A percentile compares a stretch with the other conserved stretches of the same genome.
Evolutionary conservation across 92 coral and sea anemone genomes (phyloP).

Genomic region (Palythoa heliodiscus): DNA sequence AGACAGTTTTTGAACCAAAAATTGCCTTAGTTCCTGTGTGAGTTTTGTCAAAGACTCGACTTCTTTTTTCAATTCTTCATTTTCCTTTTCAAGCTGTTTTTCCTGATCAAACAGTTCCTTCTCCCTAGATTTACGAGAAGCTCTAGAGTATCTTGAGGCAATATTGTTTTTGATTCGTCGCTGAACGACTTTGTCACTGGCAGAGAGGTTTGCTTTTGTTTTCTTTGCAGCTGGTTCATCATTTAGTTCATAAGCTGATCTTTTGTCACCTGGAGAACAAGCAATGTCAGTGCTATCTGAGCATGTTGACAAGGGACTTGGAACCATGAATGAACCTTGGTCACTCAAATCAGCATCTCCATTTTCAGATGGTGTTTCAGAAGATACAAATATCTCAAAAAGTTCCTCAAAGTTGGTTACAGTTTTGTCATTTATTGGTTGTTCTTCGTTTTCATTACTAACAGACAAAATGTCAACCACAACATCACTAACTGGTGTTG

Average conservation of each 20-base stretch:
- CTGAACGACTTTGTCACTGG: constrained; percentile 55
- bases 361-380: not conserved
- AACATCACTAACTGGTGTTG: constrained; percentile 20
- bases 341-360: not conserved
- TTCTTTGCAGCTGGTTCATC: constrained; percentile 3
- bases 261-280: constrained; percentile 10
- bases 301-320: constrained; percentile 9
- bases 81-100: constrained; percentile 67
- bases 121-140: constrained; percentile 75
- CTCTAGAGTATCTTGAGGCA: constrained; percentile 87
- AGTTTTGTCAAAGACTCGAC: constrained; percentile 65
- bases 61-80: constrained; percentile 66
- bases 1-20: constrained; percentile 73
- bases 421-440: not conserved
- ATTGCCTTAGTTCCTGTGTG: constrained; percentile 67
- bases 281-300: constrained; percentile 22
- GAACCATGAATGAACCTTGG: not conserved
- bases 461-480: not conserved
- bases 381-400: constrained; percentile 16
- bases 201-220: not conserved
- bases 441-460: not conserved
- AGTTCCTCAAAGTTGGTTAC: constrained; percentile 10
- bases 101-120: constrained; percentile 78
- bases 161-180: constrained; percentile 88
- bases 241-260: constrained; percentile 11